Conservation (phyloP, 2,888 invertebrate species). For the Apamea monoglypha region DNA sequence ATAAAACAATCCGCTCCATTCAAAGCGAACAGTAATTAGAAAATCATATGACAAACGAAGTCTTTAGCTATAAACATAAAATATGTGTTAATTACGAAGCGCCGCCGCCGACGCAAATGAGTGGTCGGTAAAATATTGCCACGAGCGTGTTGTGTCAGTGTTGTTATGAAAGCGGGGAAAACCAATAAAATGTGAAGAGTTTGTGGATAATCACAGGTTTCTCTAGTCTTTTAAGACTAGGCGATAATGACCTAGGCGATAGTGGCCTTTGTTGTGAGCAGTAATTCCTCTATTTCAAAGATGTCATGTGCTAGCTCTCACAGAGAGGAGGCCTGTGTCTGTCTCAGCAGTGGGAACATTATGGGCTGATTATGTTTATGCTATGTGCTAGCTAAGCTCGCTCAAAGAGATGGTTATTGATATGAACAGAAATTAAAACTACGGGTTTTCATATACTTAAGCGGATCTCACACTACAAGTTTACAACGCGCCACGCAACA, state of each 20-base stretch:
- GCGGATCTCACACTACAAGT: neutral
- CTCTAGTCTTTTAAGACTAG: neutral
- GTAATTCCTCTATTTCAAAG: neutral
- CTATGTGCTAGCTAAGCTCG: no score
- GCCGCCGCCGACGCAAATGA: constrained; percentile 30
- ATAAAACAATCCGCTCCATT: neutral
- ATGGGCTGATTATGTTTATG: no score
- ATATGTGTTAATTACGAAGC: constrained; percentile 25
- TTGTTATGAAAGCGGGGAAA: constrained; percentile 27
- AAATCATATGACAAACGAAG: constrained; percentile 12
- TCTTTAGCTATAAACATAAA: constrained; percentile 20
- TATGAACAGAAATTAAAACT: neutral
- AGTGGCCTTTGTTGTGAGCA: neutral
- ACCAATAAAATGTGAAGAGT: constrained; percentile 29
- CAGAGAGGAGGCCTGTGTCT: no score
- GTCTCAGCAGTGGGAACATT: no score
- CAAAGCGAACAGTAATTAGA: constrained; percentile 10
- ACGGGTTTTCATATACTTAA: neutral
- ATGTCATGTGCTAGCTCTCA: neutral
- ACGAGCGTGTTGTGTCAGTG: constrained; percentile 17
- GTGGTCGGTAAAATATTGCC: constrained; percentile 8
- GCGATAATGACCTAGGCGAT: no score
- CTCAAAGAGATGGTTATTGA: neutral
- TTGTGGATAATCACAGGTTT: neutral
- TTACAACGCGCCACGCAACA: neutral